Conservation (phyloP, 2,797 vertebrate genomes). For the Valencia hispanica region DNA sequence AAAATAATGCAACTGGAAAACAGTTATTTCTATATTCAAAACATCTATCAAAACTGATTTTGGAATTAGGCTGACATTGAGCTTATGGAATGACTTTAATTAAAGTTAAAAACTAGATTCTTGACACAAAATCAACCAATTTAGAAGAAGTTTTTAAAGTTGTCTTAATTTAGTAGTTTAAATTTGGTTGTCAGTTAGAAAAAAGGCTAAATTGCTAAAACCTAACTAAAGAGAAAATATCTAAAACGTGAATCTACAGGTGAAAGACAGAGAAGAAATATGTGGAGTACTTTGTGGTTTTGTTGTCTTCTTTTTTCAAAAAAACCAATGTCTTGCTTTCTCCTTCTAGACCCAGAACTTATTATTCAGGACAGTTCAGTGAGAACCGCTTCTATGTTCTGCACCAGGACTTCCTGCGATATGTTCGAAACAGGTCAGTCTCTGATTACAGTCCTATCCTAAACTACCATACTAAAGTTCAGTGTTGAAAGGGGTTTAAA, state of each 20-base stretch:
- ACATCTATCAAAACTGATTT: not conserved
- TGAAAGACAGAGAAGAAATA: not conserved
- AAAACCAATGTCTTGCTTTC: not conserved
- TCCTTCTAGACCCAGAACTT: slow-evolving; percentile 71
- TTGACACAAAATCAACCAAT: too few species aligned
- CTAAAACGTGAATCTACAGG: too few species aligned
- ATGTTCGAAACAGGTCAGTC: slow-evolving; percentile 87
- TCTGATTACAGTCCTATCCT: not conserved
- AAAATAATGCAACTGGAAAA: too few species aligned
- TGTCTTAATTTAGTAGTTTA: too few species aligned
- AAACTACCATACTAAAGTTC: not conserved
- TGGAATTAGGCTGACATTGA: not conserved
- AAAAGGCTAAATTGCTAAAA: not conserved
- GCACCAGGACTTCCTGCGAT: slow-evolving; percentile 90
- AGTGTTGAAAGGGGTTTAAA: not conserved
- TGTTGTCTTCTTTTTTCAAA: not conserved
- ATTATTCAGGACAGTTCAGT: slow-evolving; percentile 72
- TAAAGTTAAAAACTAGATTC: too few species aligned
- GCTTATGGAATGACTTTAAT: not conserved
- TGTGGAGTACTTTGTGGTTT: not conserved
- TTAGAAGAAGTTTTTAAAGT: too few species aligned
- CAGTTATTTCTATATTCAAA: not conserved
- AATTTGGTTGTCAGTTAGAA: too few species aligned
- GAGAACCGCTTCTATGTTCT: slow-evolving; percentile 83
- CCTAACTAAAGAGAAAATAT: not conserved